These are phyloP conservation scores for Clunio marinus DNA, from an alignment of 2,888 invertebrate species.

Conservation along the genomic window DNA sequence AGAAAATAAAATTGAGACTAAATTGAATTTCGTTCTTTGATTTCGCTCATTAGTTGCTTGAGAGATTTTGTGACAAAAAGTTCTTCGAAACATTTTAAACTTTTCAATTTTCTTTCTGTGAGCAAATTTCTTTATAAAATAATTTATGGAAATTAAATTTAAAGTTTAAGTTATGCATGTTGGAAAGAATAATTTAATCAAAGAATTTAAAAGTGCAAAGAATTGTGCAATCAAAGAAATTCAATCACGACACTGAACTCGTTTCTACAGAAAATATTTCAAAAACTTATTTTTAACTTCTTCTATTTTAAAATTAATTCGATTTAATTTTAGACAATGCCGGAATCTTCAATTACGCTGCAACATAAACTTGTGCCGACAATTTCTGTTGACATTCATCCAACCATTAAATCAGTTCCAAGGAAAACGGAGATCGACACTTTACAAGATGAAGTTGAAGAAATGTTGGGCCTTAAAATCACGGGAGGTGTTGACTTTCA, in stretches of 20 bases:
- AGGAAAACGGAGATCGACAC: not conserved
- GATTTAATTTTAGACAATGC: conserved; percentile 23
- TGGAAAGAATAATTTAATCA: not conserved
- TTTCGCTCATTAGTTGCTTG: no score
- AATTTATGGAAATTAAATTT: no score
- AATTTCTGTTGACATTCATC: not conserved
- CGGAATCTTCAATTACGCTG: not conserved
- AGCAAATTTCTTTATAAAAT: no score
- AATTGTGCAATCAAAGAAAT: not conserved
- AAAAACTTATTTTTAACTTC: conserved; percentile 15
- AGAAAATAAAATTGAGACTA: no score
- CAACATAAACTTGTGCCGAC: not conserved
- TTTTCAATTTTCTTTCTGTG: no score
- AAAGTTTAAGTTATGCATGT: no score
- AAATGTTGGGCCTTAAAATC: conserved; percentile 9
- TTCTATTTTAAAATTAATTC: not conserved
- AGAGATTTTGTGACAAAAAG: no score
- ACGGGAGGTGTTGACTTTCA: conserved; percentile 27
- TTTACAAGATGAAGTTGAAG: conserved; percentile 1
- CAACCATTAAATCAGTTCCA: not conserved
- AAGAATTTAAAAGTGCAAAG: no score
- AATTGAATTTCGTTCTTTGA: no score
- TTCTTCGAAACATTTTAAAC: no score
- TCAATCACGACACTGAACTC: conserved; percentile 3
- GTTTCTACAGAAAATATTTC: not conserved